These are phyloP conservation scores for Diphyllodes magnificus DNA, from an alignment of 2,113 vertebrate species.

Conservation along the genomic window DNA sequence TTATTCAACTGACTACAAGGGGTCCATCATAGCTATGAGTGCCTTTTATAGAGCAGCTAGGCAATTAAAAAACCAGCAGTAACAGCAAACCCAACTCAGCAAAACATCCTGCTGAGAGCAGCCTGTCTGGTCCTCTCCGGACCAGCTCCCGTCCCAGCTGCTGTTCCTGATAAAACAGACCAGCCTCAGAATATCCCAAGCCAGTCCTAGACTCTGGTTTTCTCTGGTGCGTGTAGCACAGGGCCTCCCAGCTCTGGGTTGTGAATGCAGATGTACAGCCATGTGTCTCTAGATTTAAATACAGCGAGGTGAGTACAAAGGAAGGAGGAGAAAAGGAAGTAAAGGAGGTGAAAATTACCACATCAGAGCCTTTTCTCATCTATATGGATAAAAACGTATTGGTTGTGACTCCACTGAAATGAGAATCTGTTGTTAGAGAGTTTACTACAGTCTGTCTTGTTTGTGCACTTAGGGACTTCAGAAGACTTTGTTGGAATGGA, in stretches of 20 bases:
- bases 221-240: background rate
- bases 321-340: background rate
- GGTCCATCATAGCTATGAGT: background rate
- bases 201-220: background rate
- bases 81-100: background rate
- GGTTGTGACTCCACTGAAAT: background rate
- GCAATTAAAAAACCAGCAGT: background rate
- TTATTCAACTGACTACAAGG: background rate
- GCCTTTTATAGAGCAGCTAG: background rate
- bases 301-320: background rate
- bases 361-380: slow-evolving; percentile 1
- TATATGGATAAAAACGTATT: background rate
- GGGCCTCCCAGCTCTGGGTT: background rate
- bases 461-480: background rate
- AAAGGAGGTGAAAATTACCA: slow-evolving; percentile 12
- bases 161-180: background rate
- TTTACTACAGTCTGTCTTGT: background rate
- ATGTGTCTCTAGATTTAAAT: background rate
- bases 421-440: background rate
- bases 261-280: background rate
- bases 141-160: background rate
- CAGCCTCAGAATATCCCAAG: background rate
- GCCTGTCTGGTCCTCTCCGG: background rate
- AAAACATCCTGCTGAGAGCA: background rate
- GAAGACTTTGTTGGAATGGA: background rate